Evolutionary conservation across 2,888 invertebrate species (phyloP), one percentile per base, ranked within the genome.

Genomic region (Eurytoma californica): DNA sequence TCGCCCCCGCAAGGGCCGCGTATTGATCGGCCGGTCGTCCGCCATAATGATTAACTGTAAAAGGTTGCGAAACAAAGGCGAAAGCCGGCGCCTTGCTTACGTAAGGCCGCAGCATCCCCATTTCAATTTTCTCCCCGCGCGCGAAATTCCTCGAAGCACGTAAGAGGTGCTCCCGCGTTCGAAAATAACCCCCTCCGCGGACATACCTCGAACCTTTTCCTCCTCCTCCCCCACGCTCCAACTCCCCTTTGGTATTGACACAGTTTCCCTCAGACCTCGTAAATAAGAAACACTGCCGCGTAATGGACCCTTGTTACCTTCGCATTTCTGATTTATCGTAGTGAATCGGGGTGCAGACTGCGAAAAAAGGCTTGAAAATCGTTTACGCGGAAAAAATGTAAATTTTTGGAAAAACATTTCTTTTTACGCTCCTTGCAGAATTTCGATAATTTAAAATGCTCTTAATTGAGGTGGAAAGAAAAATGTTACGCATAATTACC

Each of bases 191-290:
- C 53, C 16, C 58, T 20, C 39, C 30, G 53, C 55, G 60, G 20
- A 12, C 39, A n/a, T n/a, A 61, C 39, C 39, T 39, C 39, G 9
- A 39, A 39, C 39, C 9, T 9, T 39, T 39, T 9, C 39, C 39
- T 39, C 39, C 39, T 9, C 9, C 39, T 39, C 39, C 39, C 0
- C n/a, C n/a, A n/a, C 24, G 24, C 24, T 24, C 24, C 24, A 20
- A 39, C 16, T 14, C 24, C 60, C 16, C 39, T 39, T 60, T 72
- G 66, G 30, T 73, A 78, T 63, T 73, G 73, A 68, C 78, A 73
- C 68, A 78, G 72, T 73, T 78, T 67, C 20, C 3, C 7, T 14
- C 60, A n/a, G 24, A 20, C n/a, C 63, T 47, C 70, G 77, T 28
- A 57, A 70, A 51, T 24, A 9, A 20, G 13, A 3, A 9, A 18